Evolutionary conservation across 1,140 invertebrate species (phyloP).

Genomic region (Drosophila gunungcola): DNA sequence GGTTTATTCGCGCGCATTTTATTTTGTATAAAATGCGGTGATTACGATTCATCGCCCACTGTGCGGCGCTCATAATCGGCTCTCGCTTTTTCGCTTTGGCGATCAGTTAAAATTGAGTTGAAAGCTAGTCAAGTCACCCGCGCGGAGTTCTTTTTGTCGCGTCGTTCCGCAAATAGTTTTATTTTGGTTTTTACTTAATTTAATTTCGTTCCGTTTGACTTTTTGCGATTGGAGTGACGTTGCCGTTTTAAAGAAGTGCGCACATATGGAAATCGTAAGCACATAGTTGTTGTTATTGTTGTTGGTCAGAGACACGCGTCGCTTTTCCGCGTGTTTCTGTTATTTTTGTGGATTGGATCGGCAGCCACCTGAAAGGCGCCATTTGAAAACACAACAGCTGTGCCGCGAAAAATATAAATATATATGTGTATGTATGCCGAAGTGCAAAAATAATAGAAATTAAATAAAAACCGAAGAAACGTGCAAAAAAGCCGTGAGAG

Average conservation of each 20-base stretch:
- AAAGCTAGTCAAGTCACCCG: conserved; percentile 13
- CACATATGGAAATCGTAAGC: conserved; percentile 29
- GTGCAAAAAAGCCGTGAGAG: conserved; percentile 38
- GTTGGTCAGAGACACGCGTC: conserved; percentile 14
- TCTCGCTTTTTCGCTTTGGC: neutral
- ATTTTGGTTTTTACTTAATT: conserved; percentile 37
- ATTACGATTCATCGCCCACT: too few species aligned
- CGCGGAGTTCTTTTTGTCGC: conserved; percentile 48
- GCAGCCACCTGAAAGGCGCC: conserved; percentile 22
- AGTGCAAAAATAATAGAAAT: conserved; percentile 54
- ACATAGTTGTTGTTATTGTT: conserved; percentile 16
- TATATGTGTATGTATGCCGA: neutral
- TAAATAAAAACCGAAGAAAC: conserved; percentile 34
- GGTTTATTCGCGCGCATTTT: too few species aligned
- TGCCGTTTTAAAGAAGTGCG: conserved; percentile 24
- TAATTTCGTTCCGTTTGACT: conserved; percentile 16
- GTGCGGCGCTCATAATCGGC: neutral
- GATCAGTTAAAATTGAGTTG: conserved; percentile 1
- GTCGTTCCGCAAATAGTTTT: conserved; percentile 44
- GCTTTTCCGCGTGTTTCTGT: conserved; percentile 21
- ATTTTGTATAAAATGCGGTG: too few species aligned
- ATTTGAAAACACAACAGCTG: conserved; percentile 32
- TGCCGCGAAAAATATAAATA: conserved; percentile 10
- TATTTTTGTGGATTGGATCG: conserved; percentile 16
- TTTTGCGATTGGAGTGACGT: conserved; percentile 42